Evolutionary conservation across 2,113 vertebrate species (phyloP), one percentile per base, ranked within the genome.

Genomic region (Muscicapa adusta): DNA sequence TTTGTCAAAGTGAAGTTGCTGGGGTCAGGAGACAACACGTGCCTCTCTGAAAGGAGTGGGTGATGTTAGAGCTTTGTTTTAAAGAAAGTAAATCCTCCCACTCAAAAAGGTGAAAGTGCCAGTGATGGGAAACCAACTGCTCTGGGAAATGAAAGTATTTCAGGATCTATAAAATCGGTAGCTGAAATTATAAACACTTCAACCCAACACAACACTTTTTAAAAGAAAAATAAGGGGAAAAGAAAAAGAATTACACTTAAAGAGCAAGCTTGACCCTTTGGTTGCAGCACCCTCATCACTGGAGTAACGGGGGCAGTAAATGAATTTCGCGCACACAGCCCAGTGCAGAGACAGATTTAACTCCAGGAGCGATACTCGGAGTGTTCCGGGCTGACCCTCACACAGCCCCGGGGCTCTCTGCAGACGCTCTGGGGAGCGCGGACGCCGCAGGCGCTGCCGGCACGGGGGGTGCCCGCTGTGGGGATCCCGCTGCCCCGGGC

Each of bases 1-100:
- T 71, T 73, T n/a, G 38, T 78, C 57, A 25, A 83, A 94, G 91
- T 60, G 66, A 84, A 97, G 82, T 90, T 95, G 51, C 61, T 36
- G 88, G 86, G 91, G 75, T 94, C 85, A 78, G 63, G 83, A 84
- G 82, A 91, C 11, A 86, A 75, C 77, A 74, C 68, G 62, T 18
- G 29, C 67, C 45, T 80, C 58, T 1, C 38, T 66, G 87, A 82
- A 93, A 94, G 89, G 68, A 91, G 22, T 5, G 36, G 47, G 58
- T 22, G 31, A 47, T 71, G 36, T 57, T 34, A 60, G 9, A 77
- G 61, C 31, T 51, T n/a, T 70, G 0, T 38, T 57, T 87, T 63
- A 54, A 67, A 89, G 18, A 73, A 76, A 85, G 71, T 48, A 67
- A 73, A 65, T 76, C 24, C 62, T 93, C 82, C 63, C 58, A 50